Conservation (phyloP, 2,888 invertebrate species). For the Sarcophaga variegata region DNA sequence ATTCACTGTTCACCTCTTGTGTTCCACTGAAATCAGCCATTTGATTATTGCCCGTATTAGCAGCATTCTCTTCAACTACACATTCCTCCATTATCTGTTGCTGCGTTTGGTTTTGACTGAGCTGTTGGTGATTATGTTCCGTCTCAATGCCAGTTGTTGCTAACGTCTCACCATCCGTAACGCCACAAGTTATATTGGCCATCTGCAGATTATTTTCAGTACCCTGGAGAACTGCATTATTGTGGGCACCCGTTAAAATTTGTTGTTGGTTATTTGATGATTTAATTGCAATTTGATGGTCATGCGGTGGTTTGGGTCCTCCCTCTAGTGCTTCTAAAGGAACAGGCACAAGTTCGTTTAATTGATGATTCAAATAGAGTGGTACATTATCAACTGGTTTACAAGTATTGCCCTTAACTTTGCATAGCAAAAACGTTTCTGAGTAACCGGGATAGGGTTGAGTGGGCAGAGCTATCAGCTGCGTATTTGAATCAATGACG, state of each 20-base stretch:
- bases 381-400: conserved; percentile 87
- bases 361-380: conserved; percentile 77
- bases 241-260: conserved; percentile 13
- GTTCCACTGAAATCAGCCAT: conserved; percentile 35
- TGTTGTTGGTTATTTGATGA: conserved; percentile 28
- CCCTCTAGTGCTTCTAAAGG: conserved; percentile 75
- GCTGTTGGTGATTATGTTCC: conserved; percentile 57
- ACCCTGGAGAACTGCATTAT: conserved; percentile 29
- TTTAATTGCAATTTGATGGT: conserved; percentile 51
- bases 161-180: conserved; percentile 35
- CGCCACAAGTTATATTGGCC: conserved; percentile 42
- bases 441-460: conserved; percentile 88
- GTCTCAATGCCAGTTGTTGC: conserved; percentile 34
- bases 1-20: conserved; percentile 50
- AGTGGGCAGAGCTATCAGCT: conserved; percentile 87
- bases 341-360: conserved; percentile 77
- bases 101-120: conserved; percentile 17
- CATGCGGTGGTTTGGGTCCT: conserved; percentile 67
- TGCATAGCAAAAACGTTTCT: conserved; percentile 87
- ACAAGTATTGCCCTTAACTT: conserved; percentile 85
- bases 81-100: conserved; percentile 50
- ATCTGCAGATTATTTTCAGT: conserved; percentile 45
- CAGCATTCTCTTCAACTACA: conserved; percentile 37
- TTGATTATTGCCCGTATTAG: conserved; percentile 42
- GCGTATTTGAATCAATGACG: conserved; percentile 64